Percentiles rank a stretch among this genome's conserved stretches.
phyloP scores from a whole-genome alignment of 2,113 vertebrate genomes.

The Ameiurus melas region DNA sequence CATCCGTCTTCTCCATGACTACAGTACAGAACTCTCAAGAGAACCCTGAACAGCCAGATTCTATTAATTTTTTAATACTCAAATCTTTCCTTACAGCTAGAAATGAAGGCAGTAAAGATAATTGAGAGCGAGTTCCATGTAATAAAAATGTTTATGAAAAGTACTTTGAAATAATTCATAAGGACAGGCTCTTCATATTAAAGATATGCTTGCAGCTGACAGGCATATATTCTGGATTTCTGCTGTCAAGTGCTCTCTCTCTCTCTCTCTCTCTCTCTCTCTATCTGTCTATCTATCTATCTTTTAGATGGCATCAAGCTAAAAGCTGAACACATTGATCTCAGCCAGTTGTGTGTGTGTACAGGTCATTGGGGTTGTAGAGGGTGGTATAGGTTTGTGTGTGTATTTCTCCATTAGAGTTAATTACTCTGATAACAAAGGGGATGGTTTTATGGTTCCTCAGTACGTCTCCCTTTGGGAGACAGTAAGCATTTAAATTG shows the following conservation, averaged over 20 bases:
- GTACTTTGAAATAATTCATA: constrained; percentile 34
- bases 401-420: constrained; percentile 56
- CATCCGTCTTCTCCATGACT: constrained; percentile 44
- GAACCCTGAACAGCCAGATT: constrained; percentile 5
- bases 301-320: neutral
- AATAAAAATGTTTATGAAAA: constrained; percentile 33
- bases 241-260: neutral
- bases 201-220: neutral
- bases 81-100: neutral
- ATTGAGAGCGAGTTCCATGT: constrained; percentile 3
- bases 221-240: neutral
- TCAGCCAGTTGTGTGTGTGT: neutral
- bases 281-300: neutral
- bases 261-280: constrained; percentile 9
- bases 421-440: constrained; percentile 48
- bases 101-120: constrained; percentile 23
- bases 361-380: neutral
- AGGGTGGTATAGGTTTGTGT: constrained; percentile 10
- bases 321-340: neutral
- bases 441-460: constrained; percentile 56
- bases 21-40: constrained; percentile 9
- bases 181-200: constrained; percentile 17
- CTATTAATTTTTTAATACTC: constrained; percentile 47
- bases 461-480: constrained; percentile 44
- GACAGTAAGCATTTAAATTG: constrained; percentile 44